Evolutionary conservation across 2,888 invertebrate genomes (phyloP).

Genomic region (Platypus cylindrus): DNA sequence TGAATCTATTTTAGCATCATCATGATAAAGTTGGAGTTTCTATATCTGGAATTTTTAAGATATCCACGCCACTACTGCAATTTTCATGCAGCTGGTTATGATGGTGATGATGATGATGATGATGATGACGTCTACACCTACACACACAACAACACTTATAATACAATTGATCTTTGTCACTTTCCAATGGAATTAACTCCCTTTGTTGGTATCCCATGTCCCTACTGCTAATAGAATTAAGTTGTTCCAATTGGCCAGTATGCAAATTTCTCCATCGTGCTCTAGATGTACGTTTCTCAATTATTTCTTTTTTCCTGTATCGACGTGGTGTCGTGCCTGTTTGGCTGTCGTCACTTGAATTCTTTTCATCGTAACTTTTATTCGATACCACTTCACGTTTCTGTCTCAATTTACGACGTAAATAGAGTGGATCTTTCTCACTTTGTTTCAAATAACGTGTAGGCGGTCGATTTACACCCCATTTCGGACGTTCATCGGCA

Average conservation of each 20-base stretch:
- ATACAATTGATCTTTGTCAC: slow-evolving; percentile 37
- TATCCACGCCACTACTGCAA: slow-evolving; percentile 36
- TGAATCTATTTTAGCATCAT: too few species aligned
- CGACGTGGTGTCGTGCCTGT: slow-evolving; percentile 43
- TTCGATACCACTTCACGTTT: slow-evolving; percentile 42
- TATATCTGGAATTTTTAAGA: slow-evolving; percentile 22
- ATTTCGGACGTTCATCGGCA: slow-evolving; percentile 55
- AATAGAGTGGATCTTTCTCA: slow-evolving; percentile 77
- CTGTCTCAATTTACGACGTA: slow-evolving; percentile 53
- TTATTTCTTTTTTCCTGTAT: slow-evolving; percentile 34
- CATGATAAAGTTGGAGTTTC: too few species aligned
- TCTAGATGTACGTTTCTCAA: slow-evolving; percentile 33
- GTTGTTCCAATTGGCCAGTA: too few species aligned
- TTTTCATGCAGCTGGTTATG: too few species aligned
- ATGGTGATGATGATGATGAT: too few species aligned
- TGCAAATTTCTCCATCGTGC: slow-evolving; percentile 36
- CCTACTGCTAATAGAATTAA: slow-evolving; percentile 36
- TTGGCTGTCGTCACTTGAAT: slow-evolving; percentile 51
- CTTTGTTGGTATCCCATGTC: slow-evolving; percentile 34
- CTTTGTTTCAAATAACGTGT: slow-evolving; percentile 81
- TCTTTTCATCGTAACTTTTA: slow-evolving; percentile 36
- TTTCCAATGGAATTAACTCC: slow-evolving; percentile 41
- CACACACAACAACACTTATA: slow-evolving; percentile 26
- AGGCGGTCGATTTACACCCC: slow-evolving; percentile 65
- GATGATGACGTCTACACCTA: slow-evolving; percentile 32